phyloP scores from a whole-genome alignment of 53 echinoderm and acorn worm species.

The Actinopyga echinites region DNA sequence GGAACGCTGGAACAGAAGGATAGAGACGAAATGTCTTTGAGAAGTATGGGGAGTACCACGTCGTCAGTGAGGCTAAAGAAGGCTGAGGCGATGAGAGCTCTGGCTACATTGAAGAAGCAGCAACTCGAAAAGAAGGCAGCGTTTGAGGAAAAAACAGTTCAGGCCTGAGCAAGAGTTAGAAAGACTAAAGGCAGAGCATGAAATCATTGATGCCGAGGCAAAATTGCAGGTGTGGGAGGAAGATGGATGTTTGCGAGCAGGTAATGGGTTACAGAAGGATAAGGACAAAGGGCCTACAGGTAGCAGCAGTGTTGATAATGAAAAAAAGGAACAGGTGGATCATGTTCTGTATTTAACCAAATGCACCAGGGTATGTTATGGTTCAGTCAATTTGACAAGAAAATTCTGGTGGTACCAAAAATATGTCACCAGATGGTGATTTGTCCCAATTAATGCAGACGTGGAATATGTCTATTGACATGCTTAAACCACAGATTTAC shows the following conservation, averaged over 20 bases:
- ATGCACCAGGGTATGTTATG: background rate
- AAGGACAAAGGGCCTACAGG: background rate
- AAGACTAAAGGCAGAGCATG: background rate
- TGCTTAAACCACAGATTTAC: too few species aligned
- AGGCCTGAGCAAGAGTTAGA: background rate
- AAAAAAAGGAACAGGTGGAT: background rate
- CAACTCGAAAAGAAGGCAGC: slow-evolving; percentile 1
- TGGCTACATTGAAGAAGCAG: slow-evolving; percentile 6
- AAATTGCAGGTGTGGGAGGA: slow-evolving; percentile 30
- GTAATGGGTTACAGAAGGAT: too few species aligned
- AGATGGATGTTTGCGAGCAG: too few species aligned
- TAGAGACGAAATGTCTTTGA: background rate
- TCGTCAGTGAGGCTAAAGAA: background rate
- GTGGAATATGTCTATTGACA: too few species aligned
- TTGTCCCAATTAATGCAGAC: too few species aligned
- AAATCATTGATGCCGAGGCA: background rate
- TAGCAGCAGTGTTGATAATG: background rate
- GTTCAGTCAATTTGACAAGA: too few species aligned
- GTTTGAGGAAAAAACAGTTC: background rate
- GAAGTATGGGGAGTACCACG: background rate
- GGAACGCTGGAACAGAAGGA: background rate
- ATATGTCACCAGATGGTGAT: too few species aligned
- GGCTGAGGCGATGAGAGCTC: background rate
- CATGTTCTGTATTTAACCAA: background rate
- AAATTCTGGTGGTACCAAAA: too few species aligned